These are phyloP conservation scores for Dicaeum eximium DNA, from an alignment of 2,113 vertebrate species.

Conservation along the genomic window DNA sequence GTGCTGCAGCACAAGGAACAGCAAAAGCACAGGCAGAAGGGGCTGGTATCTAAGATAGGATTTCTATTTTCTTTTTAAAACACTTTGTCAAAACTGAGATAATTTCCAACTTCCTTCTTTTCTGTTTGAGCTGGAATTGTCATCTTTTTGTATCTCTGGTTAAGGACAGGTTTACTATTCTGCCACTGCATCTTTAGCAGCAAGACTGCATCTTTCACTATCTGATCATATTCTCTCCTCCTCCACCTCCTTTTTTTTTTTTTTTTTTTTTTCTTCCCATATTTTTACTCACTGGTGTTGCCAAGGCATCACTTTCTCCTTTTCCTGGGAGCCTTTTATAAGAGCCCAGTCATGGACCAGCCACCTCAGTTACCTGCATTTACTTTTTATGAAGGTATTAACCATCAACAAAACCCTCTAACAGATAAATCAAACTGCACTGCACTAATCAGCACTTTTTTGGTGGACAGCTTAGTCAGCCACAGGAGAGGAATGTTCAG, in stretches of 20 bases:
- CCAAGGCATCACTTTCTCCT: not conserved
- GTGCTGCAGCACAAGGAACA: not conserved
- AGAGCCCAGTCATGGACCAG: not conserved
- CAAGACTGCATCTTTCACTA: not conserved
- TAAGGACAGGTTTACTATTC: not conserved
- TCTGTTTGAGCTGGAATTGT: not conserved
- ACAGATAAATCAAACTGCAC: not conserved
- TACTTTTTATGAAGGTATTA: not conserved
- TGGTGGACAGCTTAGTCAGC: not conserved
- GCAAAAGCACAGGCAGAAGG: not conserved
- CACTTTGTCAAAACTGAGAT: not conserved
- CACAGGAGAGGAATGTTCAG: not conserved
- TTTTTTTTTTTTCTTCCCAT: not conserved
- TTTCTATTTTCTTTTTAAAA: not conserved
- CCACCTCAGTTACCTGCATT: not conserved
- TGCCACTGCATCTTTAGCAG: not conserved
- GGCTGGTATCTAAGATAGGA: not conserved
- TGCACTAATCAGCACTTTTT: not conserved
- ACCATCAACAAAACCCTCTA: not conserved
- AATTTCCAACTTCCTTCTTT: not conserved
- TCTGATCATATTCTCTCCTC: not conserved
- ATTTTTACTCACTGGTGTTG: not conserved
- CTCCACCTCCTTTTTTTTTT: not conserved
- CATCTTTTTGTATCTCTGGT: not conserved
- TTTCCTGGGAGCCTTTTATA: not conserved